phyloP scores from a whole-genome alignment of 2,797 vertebrate species.

The Eurystomus glaucurus region DNA sequence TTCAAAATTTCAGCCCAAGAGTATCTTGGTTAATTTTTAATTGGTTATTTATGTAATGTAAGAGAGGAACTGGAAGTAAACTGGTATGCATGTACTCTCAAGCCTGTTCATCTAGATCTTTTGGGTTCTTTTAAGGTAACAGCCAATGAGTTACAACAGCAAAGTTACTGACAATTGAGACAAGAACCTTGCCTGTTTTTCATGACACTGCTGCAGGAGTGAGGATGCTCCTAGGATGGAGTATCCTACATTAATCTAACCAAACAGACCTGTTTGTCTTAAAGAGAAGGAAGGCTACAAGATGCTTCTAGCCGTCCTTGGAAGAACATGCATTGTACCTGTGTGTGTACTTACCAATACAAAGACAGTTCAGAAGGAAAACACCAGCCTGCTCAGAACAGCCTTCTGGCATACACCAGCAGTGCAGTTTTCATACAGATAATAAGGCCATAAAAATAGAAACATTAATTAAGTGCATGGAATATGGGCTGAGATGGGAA shows the following conservation, averaged over 20 bases:
- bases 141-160: not conserved
- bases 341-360: not conserved
- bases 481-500: not conserved
- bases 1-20: not conserved
- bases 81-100: not conserved
- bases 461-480: constrained; percentile 5
- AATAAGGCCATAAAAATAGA: constrained; percentile 34
- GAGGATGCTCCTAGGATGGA: not conserved
- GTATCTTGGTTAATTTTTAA: not conserved
- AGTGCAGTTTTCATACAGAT: not conserved
- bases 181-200: not conserved
- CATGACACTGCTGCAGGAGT: not conserved
- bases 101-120: not conserved
- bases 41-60: not conserved
- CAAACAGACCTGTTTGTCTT: not conserved
- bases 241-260: not conserved
- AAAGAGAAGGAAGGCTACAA: not conserved
- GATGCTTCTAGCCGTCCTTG: not conserved
- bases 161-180: not conserved
- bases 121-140: not conserved
- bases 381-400: not conserved
- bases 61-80: not conserved
- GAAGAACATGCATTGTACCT: not conserved
- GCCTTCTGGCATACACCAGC: not conserved
- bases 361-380: not conserved